Conservation (phyloP, 2,113 vertebrate genomes). For the Paracanthobrama guichenoti region DNA sequence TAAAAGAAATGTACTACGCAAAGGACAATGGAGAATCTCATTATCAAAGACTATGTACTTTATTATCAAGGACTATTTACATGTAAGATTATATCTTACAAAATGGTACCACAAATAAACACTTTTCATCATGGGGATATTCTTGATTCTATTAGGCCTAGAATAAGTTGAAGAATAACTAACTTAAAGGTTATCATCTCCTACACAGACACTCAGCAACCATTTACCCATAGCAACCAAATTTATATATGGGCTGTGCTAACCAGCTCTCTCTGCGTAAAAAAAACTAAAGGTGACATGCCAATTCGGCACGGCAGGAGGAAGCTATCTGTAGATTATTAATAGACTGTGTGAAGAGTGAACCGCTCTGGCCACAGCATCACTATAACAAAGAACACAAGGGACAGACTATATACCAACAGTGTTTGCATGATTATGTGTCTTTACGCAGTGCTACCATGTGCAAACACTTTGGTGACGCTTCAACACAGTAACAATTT, state of each 20-base stretch:
- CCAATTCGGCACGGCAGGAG: constrained; percentile 29
- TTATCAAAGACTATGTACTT: background rate
- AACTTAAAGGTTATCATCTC: background rate
- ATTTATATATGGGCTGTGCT: background rate
- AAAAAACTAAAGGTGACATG: constrained; percentile 1
- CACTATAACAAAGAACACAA: background rate
- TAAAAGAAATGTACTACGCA: background rate
- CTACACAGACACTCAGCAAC: background rate
- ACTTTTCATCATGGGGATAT: background rate
- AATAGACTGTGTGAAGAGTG: constrained; percentile 31
- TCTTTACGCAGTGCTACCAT: constrained; percentile 7
- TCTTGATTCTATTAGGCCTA: background rate
- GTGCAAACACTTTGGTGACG: background rate
- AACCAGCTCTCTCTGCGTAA: background rate
- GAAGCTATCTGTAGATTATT: constrained; percentile 45
- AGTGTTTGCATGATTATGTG: background rate
- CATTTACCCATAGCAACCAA: background rate
- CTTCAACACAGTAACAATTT: background rate
- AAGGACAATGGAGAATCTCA: background rate
- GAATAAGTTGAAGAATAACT: background rate
- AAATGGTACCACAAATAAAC: constrained; percentile 23
- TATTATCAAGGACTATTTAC: constrained; percentile 20
- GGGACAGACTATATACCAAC: background rate
- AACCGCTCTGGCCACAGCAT: background rate
- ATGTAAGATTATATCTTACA: constrained; percentile 18